Conservation (phyloP, 2,888 invertebrate genomes). For the Gibbula magus region DNA sequence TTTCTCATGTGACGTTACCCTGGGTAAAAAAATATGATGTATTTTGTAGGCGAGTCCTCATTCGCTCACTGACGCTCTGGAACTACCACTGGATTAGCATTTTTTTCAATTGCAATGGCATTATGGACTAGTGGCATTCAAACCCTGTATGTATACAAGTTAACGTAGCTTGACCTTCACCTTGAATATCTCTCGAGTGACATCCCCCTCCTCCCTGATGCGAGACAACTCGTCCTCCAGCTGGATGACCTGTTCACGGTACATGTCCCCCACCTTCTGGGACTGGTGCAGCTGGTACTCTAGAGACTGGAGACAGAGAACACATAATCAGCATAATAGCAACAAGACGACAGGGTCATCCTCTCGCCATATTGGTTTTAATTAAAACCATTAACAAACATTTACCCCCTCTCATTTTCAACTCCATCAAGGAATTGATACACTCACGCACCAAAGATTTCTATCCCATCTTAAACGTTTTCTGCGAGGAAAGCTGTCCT, state of each 20-base stretch:
- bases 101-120: no score
- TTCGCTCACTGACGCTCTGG: no score
- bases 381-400: no score
- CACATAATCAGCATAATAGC: no score
- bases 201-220: constrained; percentile 74
- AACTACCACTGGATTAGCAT: no score
- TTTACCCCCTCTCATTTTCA: no score
- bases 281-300: constrained; percentile 71
- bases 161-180: constrained; percentile 34
- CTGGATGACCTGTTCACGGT: constrained; percentile 74
- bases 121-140: neutral
- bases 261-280: constrained; percentile 73
- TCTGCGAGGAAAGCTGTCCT: no score
- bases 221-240: constrained; percentile 73
- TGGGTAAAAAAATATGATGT: constrained; percentile 33
- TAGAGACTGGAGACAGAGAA: constrained; percentile 57
- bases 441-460: no score
- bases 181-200: constrained; percentile 74
- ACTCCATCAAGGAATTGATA: no score
- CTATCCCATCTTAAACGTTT: no score
- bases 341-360: no score
- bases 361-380: no score
- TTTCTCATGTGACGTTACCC: constrained; percentile 73
- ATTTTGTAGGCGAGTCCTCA: neutral
- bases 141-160: neutral